Percentiles rank a stretch among this genome's conserved stretches.
These are phyloP conservation scores for Corbicula japonica DNA, from an alignment of 2,888 invertebrate species.

Conservation along the genomic window DNA sequence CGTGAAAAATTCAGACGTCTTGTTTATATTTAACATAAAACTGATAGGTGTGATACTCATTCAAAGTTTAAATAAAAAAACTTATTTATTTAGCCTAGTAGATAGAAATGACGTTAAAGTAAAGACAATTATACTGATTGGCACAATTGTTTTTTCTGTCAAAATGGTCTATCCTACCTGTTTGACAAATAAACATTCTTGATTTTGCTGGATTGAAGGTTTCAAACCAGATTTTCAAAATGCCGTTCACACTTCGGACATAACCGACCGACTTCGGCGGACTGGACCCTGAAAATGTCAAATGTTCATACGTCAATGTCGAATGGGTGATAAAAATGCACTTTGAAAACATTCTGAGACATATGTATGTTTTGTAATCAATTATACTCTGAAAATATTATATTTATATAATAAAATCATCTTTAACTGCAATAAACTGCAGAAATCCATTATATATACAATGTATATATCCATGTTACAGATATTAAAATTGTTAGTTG, in stretches of 20 bases:
- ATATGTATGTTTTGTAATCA: background rate
- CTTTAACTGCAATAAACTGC: background rate
- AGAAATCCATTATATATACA: background rate
- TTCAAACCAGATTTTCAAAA: background rate
- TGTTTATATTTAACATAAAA: background rate
- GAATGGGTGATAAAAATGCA: no score
- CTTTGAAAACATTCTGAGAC: no score
- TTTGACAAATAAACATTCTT: slow-evolving; percentile 9
- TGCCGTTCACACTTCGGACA: background rate
- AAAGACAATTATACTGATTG: background rate
- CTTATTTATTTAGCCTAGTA: no score
- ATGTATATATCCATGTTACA: background rate
- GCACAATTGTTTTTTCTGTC: background rate
- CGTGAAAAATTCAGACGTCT: background rate
- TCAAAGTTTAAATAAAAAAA: no score
- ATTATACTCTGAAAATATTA: background rate
- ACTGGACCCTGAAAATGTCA: background rate
- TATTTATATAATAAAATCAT: background rate
- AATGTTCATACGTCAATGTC: no score
- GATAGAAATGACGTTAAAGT: no score
- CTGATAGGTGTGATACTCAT: background rate
- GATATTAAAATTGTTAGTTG: background rate
- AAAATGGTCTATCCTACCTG: background rate
- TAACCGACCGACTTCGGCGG: background rate
- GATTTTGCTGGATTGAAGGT: background rate